These are phyloP conservation scores for Tragopan temminckii DNA, from an alignment of 2,797 vertebrate species.

Conservation along the genomic window DNA sequence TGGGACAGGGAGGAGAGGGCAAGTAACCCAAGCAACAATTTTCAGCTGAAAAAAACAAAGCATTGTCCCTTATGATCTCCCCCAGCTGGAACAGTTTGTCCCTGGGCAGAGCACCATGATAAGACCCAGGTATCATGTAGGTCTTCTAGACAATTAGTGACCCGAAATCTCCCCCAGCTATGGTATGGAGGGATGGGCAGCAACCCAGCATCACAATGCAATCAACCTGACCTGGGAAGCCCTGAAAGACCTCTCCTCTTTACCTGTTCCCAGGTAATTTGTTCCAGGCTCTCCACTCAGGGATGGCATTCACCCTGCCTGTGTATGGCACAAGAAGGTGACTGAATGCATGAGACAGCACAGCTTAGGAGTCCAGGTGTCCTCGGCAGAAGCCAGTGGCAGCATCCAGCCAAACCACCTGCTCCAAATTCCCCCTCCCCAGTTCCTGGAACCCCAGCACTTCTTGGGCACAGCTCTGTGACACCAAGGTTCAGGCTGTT, in stretches of 20 bases:
- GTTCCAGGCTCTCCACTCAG: neutral
- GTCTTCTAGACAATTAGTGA: neutral
- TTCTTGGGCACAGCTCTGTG: neutral
- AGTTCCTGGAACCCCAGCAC: rapidly evolving
- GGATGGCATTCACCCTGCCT: neutral
- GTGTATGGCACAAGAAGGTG: neutral
- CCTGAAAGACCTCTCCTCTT: neutral
- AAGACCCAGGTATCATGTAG: neutral
- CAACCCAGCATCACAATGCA: neutral
- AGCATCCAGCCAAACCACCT: neutral
- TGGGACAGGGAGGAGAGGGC: neutral
- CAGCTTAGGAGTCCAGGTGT: neutral
- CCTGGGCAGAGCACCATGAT: neutral
- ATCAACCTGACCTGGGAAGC: neutral
- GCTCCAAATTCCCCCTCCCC: neutral
- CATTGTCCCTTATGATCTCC: neutral
- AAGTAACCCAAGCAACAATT: neutral
- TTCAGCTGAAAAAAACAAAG: neutral
- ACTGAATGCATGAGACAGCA: rapidly evolving
- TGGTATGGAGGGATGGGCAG: neutral
- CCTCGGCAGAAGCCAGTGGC: neutral
- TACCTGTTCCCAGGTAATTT: neutral
- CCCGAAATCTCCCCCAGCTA: neutral
- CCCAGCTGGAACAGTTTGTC: neutral
- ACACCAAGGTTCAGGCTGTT: neutral